These are phyloP conservation scores for Chelonoidis abingdonii DNA, from an alignment of 2,113 vertebrate genomes.

Conservation along the genomic window DNA sequence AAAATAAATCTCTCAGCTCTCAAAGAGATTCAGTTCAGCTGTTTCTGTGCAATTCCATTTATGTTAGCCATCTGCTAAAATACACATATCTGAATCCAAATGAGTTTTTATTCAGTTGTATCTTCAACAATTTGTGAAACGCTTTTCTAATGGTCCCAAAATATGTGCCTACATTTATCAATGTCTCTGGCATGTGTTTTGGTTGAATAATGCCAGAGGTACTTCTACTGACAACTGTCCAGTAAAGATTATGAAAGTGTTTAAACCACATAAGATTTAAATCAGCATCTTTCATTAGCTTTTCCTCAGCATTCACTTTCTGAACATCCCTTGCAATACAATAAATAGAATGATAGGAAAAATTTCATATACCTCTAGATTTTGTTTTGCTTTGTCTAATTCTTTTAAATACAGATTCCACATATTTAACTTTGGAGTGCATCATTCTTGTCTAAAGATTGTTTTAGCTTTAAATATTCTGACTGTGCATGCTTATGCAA, in stretches of 20 bases:
- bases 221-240: neutral
- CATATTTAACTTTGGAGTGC: neutral
- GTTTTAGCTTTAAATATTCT: constrained; percentile 28
- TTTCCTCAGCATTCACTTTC: neutral
- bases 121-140: neutral
- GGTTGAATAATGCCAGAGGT: neutral
- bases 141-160: neutral
- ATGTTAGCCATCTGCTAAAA: neutral
- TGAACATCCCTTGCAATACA: neutral
- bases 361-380: neutral
- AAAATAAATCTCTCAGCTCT: neutral
- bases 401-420: neutral
- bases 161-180: neutral
- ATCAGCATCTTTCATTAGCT: neutral
- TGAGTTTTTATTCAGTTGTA: neutral
- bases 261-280: neutral
- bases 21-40: neutral
- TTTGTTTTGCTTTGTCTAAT: neutral
- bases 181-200: neutral
- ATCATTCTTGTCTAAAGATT: neutral
- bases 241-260: neutral
- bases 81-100: neutral
- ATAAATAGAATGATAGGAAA: neutral
- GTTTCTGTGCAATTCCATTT: neutral
- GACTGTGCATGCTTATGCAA: neutral